Evolutionary conservation across 2,797 vertebrate species (phyloP).

Genomic region (Propithecus perrieri): DNA sequence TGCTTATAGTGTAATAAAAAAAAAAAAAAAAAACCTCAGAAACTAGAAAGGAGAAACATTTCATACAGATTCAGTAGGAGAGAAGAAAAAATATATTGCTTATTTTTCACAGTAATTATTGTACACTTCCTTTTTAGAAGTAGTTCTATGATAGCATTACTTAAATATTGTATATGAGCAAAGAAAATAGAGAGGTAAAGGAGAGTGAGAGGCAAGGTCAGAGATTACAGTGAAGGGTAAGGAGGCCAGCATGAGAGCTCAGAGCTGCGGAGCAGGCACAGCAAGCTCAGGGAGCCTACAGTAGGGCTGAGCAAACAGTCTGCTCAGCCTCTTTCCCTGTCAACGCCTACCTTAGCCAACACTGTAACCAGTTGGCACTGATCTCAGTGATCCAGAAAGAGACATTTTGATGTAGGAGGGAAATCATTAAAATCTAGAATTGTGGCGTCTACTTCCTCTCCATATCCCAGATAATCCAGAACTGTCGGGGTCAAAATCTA

Average conservation of each 20-base stretch:
- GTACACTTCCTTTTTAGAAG: background rate
- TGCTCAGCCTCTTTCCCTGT: background rate
- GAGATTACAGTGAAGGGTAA: background rate
- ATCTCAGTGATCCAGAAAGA: conserved; percentile 9
- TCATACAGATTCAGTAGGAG: background rate
- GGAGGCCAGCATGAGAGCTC: background rate
- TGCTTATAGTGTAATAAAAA: background rate
- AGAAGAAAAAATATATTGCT: background rate
- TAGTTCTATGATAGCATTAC: background rate
- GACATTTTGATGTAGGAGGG: background rate
- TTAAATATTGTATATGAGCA: background rate
- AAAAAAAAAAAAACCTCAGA: background rate
- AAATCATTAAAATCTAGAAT: background rate
- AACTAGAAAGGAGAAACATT: background rate
- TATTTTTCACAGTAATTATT: background rate
- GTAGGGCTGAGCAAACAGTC: background rate
- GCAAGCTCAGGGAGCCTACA: background rate
- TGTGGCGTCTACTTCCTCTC: background rate
- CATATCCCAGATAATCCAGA: background rate
- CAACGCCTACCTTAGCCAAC: background rate
- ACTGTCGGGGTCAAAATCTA: background rate
- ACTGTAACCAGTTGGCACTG: background rate
- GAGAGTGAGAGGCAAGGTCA: background rate
- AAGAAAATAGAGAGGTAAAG: background rate
- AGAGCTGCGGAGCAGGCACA: background rate